phyloP scores from a whole-genome alignment of 1,140 invertebrate species.

The Aradophagus sp. region DNA sequence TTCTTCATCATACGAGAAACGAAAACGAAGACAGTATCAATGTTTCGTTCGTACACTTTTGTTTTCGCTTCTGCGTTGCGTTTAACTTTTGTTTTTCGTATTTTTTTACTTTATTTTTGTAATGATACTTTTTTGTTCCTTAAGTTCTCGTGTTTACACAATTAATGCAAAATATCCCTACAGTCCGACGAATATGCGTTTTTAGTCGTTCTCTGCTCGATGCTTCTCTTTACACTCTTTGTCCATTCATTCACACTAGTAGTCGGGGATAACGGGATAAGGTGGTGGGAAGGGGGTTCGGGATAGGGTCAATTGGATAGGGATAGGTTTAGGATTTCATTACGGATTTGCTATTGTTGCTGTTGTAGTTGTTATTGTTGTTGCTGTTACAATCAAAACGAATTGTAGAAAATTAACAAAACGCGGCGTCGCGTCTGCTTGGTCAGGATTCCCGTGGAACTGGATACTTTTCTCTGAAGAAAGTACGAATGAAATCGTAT shows the following conservation, averaged over 20 bases:
- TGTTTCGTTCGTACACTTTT: constrained; percentile 70
- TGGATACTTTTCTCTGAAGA: no score
- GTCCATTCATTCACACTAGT: constrained; percentile 73
- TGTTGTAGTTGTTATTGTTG: constrained; percentile 46
- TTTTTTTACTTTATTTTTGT: constrained; percentile 57
- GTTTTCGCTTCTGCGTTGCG: constrained; percentile 65
- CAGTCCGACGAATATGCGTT: constrained; percentile 72
- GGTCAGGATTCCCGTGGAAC: background rate
- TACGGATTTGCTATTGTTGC: constrained; percentile 41
- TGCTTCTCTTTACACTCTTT: constrained; percentile 67
- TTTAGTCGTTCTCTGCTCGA: constrained; percentile 69
- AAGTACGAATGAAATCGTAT: no score
- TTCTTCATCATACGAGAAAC: constrained; percentile 55
- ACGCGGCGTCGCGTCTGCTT: constrained; percentile 21
- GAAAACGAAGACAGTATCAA: constrained; percentile 71
- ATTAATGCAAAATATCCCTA: constrained; percentile 74
- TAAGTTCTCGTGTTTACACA: constrained; percentile 72
- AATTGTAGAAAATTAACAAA: constrained; percentile 54
- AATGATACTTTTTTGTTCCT: constrained; percentile 69
- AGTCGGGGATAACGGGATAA: constrained; percentile 59
- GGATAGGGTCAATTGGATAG: constrained; percentile 1
- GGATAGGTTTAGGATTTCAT: constrained; percentile 4
- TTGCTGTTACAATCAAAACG: constrained; percentile 54
- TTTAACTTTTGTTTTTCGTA: constrained; percentile 55
- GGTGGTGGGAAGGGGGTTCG: constrained; percentile 9